Evolutionary conservation across 2,888 invertebrate species (phyloP).

Genomic region (Athalia rosae): DNA sequence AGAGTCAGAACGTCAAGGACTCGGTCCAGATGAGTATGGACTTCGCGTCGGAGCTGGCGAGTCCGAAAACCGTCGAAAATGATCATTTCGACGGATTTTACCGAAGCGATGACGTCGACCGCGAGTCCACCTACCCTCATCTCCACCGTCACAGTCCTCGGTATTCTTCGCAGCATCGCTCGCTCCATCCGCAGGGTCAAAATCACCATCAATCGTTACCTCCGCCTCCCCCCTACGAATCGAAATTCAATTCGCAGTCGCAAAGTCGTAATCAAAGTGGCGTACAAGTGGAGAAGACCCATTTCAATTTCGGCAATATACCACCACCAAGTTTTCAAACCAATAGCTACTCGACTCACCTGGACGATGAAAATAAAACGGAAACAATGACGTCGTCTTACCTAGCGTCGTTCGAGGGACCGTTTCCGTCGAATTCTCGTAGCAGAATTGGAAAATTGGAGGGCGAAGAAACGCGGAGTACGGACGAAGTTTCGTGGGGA

Average conservation of each 20-base stretch:
- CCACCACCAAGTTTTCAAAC: conserved; percentile 2
- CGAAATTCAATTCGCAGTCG: conserved; percentile 8
- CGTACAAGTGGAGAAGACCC: not conserved
- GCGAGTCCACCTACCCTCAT: not conserved
- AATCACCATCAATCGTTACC: not conserved
- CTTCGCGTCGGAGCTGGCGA: conserved; percentile 51
- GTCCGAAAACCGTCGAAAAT: conserved; percentile 4
- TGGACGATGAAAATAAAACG: not conserved
- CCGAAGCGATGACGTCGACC: conserved; percentile 13
- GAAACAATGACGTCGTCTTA: not conserved
- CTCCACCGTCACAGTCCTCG: not conserved
- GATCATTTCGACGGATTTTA: conserved; percentile 10
- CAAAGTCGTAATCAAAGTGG: not conserved
- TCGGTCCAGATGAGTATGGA: conserved; percentile 56
- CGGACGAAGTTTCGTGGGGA: conserved; percentile 57
- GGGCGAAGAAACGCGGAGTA: conserved; percentile 18
- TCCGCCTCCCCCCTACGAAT: conserved; percentile 31
- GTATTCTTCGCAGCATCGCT: not conserved
- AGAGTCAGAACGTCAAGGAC: conserved; percentile 46
- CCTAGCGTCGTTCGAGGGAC: not conserved
- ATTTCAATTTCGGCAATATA: not conserved
- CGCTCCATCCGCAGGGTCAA: not conserved
- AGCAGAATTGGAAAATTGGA: not conserved
- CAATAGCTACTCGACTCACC: not conserved
- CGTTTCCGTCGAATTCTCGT: conserved; percentile 23